Evolutionary conservation across 1,140 invertebrate genomes (phyloP), one percentile per base, ranked within the genome.

Genomic region (Zaprionus camerounensis): DNA sequence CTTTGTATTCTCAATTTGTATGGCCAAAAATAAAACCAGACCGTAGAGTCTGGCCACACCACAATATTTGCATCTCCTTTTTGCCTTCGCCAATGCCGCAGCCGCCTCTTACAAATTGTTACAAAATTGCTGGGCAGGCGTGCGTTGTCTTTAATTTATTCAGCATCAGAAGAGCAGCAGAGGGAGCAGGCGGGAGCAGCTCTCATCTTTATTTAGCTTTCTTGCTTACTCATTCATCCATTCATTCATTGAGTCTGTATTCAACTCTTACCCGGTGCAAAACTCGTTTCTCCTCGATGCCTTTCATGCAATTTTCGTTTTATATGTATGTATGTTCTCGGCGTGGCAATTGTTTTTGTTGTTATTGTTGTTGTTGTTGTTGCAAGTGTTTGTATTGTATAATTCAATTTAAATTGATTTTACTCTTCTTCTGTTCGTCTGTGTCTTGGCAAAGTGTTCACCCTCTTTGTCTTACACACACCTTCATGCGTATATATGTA

Each of bases 401-500:
- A 86, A 86, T 85, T 85, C 76, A 85, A 82, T 86, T 85, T 83
- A 88, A 88, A 87, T 87, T 87, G 83, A 87, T 87, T 87, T 87
- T 73, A 69, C 59, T 59, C 64, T 72, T 70, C 28, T 34, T 69
- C n/a, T 69, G 62, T 61, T 57, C 9, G 31, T 34, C 31, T 34
- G 36, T 63, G 63, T 44, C 57, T 68, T 73, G 41, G 13, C 78
- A 49, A 71, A 68, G 46, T 71, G 22, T 28, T 49, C 34, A 65
- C 28, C 61, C 26, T 34, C 31, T 26, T 72, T 80, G 36, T 38
- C 41, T 55, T 69, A 49, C 36, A 49, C 28, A 34, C 31, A 34
- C 31, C 31, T 9, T 34, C 55, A 71, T 3, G 26, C 7, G 51
- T 59, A n/a, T 31, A 24, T 58, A 28, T 5, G n/a, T 58, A 17